Percentiles rank a stretch among this genome's conserved stretches.
phyloP scores from a whole-genome alignment of 2,888 invertebrate genomes.

The Netelia fuscicornis region DNA sequence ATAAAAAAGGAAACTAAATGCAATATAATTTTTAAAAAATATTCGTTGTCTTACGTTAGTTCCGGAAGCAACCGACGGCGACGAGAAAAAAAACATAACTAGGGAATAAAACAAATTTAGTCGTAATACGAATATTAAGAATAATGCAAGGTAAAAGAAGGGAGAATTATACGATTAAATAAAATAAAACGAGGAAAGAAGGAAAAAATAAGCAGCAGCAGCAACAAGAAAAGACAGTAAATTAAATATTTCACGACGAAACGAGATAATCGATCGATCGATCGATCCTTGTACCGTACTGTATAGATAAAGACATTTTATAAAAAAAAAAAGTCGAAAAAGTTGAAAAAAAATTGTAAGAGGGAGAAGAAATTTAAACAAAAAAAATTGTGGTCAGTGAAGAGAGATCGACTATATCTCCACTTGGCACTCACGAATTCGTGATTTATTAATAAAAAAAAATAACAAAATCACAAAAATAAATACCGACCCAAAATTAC shows the following conservation, averaged over 20 bases:
- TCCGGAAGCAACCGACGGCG: slow-evolving; percentile 12
- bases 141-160: background rate
- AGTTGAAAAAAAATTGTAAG: background rate
- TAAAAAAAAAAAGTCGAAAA: background rate
- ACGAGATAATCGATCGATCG: background rate
- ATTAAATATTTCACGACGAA: background rate
- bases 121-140: slow-evolving; percentile 10
- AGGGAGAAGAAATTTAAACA: background rate
- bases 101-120: slow-evolving; percentile 26
- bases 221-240: background rate
- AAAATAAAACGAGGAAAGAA: slow-evolving; percentile 9
- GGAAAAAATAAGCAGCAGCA: background rate
- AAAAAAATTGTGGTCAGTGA: slow-evolving; percentile 11
- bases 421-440: background rate
- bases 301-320: slow-evolving; percentile 5
- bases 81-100: slow-evolving; percentile 47
- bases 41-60: background rate
- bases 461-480: background rate
- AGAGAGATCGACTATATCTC: slow-evolving; percentile 3
- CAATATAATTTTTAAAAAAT: background rate
- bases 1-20: background rate
- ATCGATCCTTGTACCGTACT: slow-evolving; percentile 20
- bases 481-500: background rate
- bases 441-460: slow-evolving; percentile 3
- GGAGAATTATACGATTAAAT: background rate